These are phyloP conservation scores for Rhogogaster chlorosoma DNA, from an alignment of 2,888 invertebrate species.

Conservation along the genomic window DNA sequence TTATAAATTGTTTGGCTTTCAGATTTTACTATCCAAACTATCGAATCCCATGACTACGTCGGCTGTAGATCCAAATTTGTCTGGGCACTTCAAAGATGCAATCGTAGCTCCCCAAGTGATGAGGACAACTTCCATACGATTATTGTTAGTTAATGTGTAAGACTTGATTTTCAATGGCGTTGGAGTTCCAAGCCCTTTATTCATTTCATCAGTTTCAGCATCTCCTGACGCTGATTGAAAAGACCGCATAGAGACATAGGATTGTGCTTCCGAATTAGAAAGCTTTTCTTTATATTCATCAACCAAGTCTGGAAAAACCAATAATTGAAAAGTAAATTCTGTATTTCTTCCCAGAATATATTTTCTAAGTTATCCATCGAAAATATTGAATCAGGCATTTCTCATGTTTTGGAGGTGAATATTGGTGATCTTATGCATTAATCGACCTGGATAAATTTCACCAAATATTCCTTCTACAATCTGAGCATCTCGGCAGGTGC, in stretches of 20 bases:
- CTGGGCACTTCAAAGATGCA: conserved; percentile 86
- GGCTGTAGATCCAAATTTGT: conserved; percentile 84
- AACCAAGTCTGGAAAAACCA: neutral
- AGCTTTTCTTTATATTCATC: neutral
- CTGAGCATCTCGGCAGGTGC: conserved; percentile 63
- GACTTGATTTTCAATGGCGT: conserved; percentile 63
- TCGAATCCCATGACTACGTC: conserved; percentile 92
- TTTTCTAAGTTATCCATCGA: neutral
- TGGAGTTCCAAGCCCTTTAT: neutral
- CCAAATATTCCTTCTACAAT: conserved; percentile 69
- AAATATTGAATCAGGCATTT: neutral
- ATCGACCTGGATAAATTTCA: conserved; percentile 62
- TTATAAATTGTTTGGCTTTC: conserved; percentile 9
- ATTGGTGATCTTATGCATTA: neutral
- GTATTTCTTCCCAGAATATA: neutral
- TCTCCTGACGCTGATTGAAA: conserved; percentile 37
- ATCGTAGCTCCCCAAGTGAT: conserved; percentile 92
- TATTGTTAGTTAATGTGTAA: conserved; percentile 84
- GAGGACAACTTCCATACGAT: conserved; percentile 82
- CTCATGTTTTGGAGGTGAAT: neutral
- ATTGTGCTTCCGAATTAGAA: neutral
- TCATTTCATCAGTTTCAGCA: neutral
- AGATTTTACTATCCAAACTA: conserved; percentile 83
- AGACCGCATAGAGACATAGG: neutral
- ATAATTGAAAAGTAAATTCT: neutral